phyloP scores from a whole-genome alignment of 2,888 invertebrate genomes.

The Ypsolopha scabrella region DNA sequence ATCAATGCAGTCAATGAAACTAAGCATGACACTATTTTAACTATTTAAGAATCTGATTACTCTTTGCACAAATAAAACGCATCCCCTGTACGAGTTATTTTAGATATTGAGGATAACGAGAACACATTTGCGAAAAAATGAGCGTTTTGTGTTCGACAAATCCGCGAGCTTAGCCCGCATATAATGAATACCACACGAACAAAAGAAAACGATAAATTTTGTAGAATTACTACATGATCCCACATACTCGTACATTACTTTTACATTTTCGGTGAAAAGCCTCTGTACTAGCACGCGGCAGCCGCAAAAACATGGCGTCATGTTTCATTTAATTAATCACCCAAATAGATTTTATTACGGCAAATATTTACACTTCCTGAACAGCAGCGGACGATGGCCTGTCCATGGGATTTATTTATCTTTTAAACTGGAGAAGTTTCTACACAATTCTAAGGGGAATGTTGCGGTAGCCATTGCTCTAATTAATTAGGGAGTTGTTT shows the following conservation, averaged over 20 bases:
- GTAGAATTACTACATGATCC: too few species aligned
- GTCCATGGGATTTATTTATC: not conserved
- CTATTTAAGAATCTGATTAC: too few species aligned
- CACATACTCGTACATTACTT: too few species aligned
- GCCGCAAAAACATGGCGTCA: constrained; percentile 4
- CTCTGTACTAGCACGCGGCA: not conserved
- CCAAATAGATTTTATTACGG: constrained; percentile 54
- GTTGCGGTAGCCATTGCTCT: too few species aligned
- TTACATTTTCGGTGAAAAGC: too few species aligned
- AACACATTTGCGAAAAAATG: too few species aligned
- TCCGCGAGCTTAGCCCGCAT: constrained; percentile 1
- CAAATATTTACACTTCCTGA: constrained; percentile 49
- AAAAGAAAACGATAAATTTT: not conserved
- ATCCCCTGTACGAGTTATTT: too few species aligned
- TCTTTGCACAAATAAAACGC: too few species aligned
- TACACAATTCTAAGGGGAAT: not conserved
- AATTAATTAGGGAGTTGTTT: not conserved
- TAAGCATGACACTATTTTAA: too few species aligned
- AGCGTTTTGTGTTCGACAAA: constrained; percentile 7
- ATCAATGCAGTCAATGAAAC: too few species aligned
- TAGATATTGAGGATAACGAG: too few species aligned
- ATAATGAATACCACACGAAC: constrained; percentile 7
- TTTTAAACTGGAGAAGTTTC: not conserved
- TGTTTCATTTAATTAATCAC: constrained; percentile 44
- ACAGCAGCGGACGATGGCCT: not conserved